Evolutionary conservation across 2,888 invertebrate species (phyloP).

Genomic region (Hoplodrina ambigua): DNA sequence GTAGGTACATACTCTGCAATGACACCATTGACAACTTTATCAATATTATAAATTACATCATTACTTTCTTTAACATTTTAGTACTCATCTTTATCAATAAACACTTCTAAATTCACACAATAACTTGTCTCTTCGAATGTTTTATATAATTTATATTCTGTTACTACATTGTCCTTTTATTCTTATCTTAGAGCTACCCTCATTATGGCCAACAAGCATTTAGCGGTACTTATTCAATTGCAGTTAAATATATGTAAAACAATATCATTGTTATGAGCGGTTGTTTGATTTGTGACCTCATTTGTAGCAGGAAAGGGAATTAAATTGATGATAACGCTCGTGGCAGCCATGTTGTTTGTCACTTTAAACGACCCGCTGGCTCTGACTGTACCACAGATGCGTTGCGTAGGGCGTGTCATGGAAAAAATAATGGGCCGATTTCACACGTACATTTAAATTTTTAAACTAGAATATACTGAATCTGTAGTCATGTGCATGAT

Average conservation of each 20-base stretch:
- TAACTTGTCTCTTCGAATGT: conserved; percentile 23
- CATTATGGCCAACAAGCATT: conserved; percentile 42
- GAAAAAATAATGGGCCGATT: conserved; percentile 20
- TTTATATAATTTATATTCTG: conserved; percentile 13
- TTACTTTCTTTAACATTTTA: conserved; percentile 32
- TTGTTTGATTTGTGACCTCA: conserved; percentile 88
- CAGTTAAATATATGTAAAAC: conserved; percentile 56
- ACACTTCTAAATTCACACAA: conserved; percentile 36
- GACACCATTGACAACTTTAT: conserved; percentile 49
- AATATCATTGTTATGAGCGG: conserved; percentile 69
- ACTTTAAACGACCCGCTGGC: conserved; percentile 62
- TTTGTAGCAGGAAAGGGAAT: conserved; percentile 88
- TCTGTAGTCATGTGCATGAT: background rate
- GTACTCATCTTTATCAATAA: conserved; percentile 46
- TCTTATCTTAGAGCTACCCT: conserved; percentile 62
- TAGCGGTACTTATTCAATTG: conserved; percentile 47
- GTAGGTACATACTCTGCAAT: conserved; percentile 61
- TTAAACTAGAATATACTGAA: background rate
- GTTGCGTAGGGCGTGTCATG: conserved; percentile 60
- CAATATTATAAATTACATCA: conserved; percentile 37
- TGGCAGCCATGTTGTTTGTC: conserved; percentile 77
- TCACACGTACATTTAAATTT: conserved; percentile 2
- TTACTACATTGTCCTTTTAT: conserved; percentile 23
- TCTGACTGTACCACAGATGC: conserved; percentile 51
- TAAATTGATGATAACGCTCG: conserved; percentile 85